Evolutionary conservation across 2,888 invertebrate species (phyloP).

Genomic region (Ceraclea dissimilis): DNA sequence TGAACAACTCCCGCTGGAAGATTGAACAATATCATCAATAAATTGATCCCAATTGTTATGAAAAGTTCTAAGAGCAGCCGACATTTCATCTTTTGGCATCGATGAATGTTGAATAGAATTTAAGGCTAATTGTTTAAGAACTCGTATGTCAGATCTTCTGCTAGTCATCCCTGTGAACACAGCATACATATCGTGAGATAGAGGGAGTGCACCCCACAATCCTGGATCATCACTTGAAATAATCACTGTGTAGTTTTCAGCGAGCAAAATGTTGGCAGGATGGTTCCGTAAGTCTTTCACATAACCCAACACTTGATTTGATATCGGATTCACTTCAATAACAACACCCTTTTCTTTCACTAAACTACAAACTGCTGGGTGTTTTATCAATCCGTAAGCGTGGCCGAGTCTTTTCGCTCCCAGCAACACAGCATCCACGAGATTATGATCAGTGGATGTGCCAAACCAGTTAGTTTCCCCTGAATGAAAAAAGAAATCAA

Average conservation of each 20-base stretch:
- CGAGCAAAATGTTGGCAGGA: slow-evolving; percentile 57
- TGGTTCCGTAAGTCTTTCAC: slow-evolving; percentile 70
- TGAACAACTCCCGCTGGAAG: not conserved
- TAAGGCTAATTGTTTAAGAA: slow-evolving; percentile 64
- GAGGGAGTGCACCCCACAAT: slow-evolving; percentile 62
- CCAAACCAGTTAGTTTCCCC: slow-evolving; percentile 77
- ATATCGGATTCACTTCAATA: slow-evolving; percentile 71
- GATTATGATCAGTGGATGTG: slow-evolving; percentile 57
- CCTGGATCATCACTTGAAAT: slow-evolving; percentile 75
- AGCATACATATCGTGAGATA: slow-evolving; percentile 73
- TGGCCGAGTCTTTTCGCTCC: slow-evolving; percentile 67
- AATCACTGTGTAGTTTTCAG: slow-evolving; percentile 62
- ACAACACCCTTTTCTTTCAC: slow-evolving; percentile 54
- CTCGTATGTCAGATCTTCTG: slow-evolving; percentile 55
- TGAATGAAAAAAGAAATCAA: slow-evolving; percentile 70
- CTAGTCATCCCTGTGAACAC: slow-evolving; percentile 71
- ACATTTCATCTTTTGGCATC: slow-evolving; percentile 31
- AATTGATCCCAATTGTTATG: not conserved
- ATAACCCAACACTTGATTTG: slow-evolving; percentile 65
- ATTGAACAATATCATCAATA: not conserved
- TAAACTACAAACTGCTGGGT: slow-evolving; percentile 56
- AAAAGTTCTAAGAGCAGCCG: not conserved
- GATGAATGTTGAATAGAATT: slow-evolving; percentile 68
- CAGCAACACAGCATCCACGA: slow-evolving; percentile 70
- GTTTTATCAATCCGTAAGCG: slow-evolving; percentile 65